Percentiles rank a stretch among this genome's conserved stretches.
phyloP scores from a whole-genome alignment of 2,888 invertebrate genomes.

The Thereva unica region DNA sequence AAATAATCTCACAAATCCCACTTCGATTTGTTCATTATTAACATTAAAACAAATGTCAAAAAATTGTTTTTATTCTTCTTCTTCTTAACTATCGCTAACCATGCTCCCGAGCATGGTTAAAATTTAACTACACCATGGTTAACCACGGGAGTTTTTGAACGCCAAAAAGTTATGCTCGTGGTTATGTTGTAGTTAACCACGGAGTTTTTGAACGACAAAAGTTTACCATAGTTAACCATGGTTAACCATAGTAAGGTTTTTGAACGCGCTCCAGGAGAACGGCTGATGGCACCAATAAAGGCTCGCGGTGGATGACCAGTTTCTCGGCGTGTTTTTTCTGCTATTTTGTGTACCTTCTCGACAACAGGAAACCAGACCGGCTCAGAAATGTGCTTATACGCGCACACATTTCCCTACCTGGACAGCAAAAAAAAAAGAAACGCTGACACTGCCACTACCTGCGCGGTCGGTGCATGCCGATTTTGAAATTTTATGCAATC shows the following conservation, averaged over 20 bases:
- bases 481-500: conserved; percentile 5
- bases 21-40: neutral
- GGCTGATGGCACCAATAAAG: neutral
- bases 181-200: no score
- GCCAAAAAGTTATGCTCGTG: no score
- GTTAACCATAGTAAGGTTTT: no score
- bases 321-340: conserved; percentile 19
- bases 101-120: no score
- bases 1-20: no score
- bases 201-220: no score
- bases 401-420: conserved; percentile 22
- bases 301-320: conserved; percentile 28
- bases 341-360: conserved; percentile 10
- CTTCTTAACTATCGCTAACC: no score
- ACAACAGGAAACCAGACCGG: conserved; percentile 55
- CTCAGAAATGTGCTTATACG: conserved; percentile 44
- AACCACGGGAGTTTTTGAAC: no score
- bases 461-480: neutral
- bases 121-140: no score
- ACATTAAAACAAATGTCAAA: neutral
- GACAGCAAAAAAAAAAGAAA: conserved; percentile 4
- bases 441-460: neutral
- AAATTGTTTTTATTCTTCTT: neutral
- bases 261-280: no score
- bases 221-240: no score